phyloP scores from a whole-genome alignment of 2,113 vertebrate species.

The Rhagologus leucostigma region DNA sequence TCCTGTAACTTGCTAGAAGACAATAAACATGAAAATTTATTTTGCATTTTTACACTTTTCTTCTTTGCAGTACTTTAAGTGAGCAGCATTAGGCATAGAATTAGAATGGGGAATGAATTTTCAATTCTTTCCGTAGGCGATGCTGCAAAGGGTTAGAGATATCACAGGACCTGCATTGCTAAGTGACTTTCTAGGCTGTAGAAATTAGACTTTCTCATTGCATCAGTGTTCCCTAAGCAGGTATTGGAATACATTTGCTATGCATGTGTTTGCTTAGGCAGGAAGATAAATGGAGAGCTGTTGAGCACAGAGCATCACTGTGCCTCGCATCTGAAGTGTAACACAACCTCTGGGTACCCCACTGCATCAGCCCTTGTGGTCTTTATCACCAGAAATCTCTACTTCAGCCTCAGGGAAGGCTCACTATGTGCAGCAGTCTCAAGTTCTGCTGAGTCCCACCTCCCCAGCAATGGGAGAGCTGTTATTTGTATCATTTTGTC shows the following conservation, averaged over 20 bases:
- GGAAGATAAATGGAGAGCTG: neutral
- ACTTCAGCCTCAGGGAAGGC: neutral
- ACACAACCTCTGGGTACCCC: neutral
- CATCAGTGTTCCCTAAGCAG: neutral
- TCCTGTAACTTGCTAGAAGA: neutral
- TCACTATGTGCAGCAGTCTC: neutral
- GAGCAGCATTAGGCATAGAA: neutral
- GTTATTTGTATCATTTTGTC: neutral
- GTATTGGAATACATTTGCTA: neutral
- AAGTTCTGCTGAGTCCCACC: neutral
- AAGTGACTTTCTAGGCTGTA: neutral
- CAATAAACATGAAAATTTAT: neutral
- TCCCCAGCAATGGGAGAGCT: neutral
- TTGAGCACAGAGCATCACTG: neutral
- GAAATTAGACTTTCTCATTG: neutral
- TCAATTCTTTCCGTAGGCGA: neutral
- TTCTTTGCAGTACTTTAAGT: neutral
- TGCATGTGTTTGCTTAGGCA: neutral
- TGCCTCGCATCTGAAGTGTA: neutral
- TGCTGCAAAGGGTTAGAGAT: neutral
- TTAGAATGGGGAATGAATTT: neutral
- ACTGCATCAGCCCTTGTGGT: neutral
- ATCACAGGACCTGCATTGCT: neutral
- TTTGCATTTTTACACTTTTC: neutral
- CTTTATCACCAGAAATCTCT: conserved; percentile 2